These are phyloP conservation scores for Drosophila albomicans DNA, from an alignment of 1,140 invertebrate species.

Conservation along the genomic window DNA sequence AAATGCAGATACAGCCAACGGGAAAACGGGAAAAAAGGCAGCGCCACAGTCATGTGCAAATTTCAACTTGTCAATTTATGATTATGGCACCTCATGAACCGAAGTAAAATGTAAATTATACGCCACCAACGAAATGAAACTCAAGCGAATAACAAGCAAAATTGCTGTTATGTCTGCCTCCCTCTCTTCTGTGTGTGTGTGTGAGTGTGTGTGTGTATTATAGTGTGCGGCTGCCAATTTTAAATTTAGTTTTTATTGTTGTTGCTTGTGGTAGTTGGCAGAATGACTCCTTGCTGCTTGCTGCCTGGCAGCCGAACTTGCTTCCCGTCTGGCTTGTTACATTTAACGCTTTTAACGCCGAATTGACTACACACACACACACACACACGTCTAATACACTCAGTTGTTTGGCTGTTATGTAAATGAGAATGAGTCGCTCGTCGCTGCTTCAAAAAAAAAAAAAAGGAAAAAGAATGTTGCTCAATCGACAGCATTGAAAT, in stretches of 20 bases:
- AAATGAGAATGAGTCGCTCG: conserved; percentile 69
- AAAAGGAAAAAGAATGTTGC: conserved; percentile 14
- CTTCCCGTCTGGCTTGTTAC: conserved; percentile 53
- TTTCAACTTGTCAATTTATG: conserved; percentile 83
- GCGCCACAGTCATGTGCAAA: conserved; percentile 70
- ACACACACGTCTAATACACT: conserved; percentile 21
- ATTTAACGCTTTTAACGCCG: conserved; percentile 79
- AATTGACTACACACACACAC: conserved; percentile 61
- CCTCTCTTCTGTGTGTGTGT: neutral
- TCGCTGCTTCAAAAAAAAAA: conserved; percentile 13
- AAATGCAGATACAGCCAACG: conserved; percentile 72
- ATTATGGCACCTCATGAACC: conserved; percentile 82
- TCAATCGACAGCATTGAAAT: conserved; percentile 76
- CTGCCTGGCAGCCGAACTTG: conserved; percentile 6
- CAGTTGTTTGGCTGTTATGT: conserved; percentile 69
- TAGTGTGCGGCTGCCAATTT: conserved; percentile 58
- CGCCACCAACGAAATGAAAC: conserved; percentile 73
- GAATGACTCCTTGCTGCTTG: conserved; percentile 21
- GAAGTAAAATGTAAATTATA: conserved; percentile 81
- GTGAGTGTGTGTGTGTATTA: conserved; percentile 16
- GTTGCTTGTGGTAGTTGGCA: conserved; percentile 52
- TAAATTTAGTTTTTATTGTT: conserved; percentile 72
- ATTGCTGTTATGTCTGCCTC: conserved; percentile 55
- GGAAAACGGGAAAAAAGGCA: neutral
- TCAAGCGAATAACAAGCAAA: conserved; percentile 73